Percentiles rank a stretch among this genome's conserved stretches.
phyloP scores from a whole-genome alignment of 2,888 invertebrate genomes.

The Matsumyia berberina region DNA sequence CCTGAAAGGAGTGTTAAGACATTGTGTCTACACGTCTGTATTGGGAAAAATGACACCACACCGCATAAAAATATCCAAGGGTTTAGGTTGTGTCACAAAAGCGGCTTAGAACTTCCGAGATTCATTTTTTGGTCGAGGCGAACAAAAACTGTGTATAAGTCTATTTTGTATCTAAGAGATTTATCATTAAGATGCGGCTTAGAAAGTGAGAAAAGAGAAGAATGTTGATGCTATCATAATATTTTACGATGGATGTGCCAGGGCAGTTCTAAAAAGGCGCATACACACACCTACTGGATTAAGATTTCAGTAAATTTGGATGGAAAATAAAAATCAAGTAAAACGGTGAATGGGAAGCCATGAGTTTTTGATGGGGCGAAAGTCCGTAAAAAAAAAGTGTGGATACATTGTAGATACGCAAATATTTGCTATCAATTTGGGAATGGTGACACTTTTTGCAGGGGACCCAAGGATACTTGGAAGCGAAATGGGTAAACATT shows the following conservation, averaged over 20 bases:
- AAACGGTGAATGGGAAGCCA: conserved; percentile 29
- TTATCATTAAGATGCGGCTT: conserved; percentile 55
- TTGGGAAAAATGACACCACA: conserved; percentile 66
- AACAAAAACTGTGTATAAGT: conserved; percentile 41
- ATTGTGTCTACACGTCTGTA: conserved; percentile 39
- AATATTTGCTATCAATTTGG: too few species aligned
- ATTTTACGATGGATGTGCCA: conserved; percentile 38
- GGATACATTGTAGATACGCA: too few species aligned
- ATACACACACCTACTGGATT: conserved; percentile 47
- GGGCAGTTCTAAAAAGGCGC: neutral
- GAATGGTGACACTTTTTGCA: too few species aligned
- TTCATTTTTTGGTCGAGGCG: conserved; percentile 39
- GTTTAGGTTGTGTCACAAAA: conserved; percentile 72
- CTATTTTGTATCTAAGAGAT: conserved; percentile 57
- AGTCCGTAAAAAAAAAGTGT: neutral
- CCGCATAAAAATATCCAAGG: conserved; percentile 68
- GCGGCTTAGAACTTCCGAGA: conserved; percentile 69
- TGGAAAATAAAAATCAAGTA: conserved; percentile 59
- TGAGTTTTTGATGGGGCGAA: conserved; percentile 24
- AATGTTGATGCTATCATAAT: conserved; percentile 35
- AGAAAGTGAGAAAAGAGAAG: conserved; percentile 37
- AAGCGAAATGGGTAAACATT: too few species aligned
- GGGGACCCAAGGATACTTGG: too few species aligned
- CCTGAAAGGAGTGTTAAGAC: conserved; percentile 55
- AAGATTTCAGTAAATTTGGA: conserved; percentile 63